Evolutionary conservation across 2,113 vertebrate genomes (phyloP).

Genomic region (Nesogale talazaci): DNA sequence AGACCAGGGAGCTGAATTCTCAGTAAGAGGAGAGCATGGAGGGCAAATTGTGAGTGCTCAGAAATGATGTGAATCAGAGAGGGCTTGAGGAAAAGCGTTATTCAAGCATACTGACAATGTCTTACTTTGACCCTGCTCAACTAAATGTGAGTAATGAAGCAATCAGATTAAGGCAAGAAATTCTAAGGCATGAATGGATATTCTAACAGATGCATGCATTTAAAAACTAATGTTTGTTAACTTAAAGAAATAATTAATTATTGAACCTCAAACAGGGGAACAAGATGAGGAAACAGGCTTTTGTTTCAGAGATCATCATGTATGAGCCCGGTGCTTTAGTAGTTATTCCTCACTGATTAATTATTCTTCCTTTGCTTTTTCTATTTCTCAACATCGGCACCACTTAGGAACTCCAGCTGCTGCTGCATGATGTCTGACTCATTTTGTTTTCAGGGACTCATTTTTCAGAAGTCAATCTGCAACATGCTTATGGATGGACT

Average conservation of each 20-base stretch:
- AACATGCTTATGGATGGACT: not conserved
- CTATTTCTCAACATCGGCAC: not conserved
- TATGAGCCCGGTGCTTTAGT: not conserved
- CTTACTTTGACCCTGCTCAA: not conserved
- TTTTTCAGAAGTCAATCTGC: not conserved
- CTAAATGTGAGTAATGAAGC: not conserved
- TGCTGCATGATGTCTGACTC: too few relatives aligned
- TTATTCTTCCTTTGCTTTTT: not conserved
- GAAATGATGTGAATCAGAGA: not conserved
- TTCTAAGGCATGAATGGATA: not conserved
- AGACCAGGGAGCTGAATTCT: not conserved
- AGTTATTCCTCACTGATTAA: not conserved
- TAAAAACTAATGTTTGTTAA: conserved; percentile 32
- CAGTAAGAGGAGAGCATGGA: not conserved
- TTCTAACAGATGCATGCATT: not conserved
- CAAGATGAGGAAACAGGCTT: not conserved
- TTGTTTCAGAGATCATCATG: not conserved
- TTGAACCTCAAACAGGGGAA: not conserved
- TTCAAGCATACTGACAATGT: not conserved
- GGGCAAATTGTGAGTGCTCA: not conserved
- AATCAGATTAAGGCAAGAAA: not conserved
- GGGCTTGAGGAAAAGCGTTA: not conserved
- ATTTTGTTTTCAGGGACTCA: not conserved
- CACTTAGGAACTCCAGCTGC: not conserved
- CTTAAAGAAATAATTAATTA: not conserved